Evolutionary conservation across 2,113 vertebrate species (phyloP), one percentile per base, ranked within the genome.

Genomic region (Zosterops hypoxanthus): DNA sequence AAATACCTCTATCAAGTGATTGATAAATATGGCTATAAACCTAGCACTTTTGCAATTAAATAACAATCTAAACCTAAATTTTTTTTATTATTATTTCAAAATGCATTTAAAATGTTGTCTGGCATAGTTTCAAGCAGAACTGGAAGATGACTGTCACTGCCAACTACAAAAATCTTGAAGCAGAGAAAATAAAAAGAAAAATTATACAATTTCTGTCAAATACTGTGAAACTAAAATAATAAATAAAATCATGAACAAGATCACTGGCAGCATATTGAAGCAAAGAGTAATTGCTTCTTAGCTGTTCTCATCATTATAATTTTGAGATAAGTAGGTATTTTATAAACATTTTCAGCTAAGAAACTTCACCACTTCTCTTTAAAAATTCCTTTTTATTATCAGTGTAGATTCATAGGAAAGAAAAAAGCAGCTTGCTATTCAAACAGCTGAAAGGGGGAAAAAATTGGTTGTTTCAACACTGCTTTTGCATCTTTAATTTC

Each of bases 381-480:
- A 93, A 97, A 94, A 94, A 96, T 95, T 84, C 89, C 60, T 79
- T 97, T 96, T 96, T 76, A 96, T 92, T 96, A 86, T 72, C 91
- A 73, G 19, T 15, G 50, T 87, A 93, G 75, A 64, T 75, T 90
- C 34, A 36, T 2, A 66, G 56, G 36, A 84, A 52, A 94, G 57
- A 84, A 72, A 81, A 56, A 88, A 92, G 87, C 44, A 60, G 61
- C 88, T 59, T 52, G 16, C 69, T 86, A 52, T 78, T 88, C 44
- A 92, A 77, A 95, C 55, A 36, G 78, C 80, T 83, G 55, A 94
- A 87, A 92, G 59, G 47, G 55, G 3, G 1, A 2, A 22, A 66
- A 55, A 81, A 64, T 16, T 41, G 44, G n/a, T 94, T 93, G 82
- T 90, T 96, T 91, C 82, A 82, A 82, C 91, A 87, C 31, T 95